Evolutionary conservation across 2,888 invertebrate genomes (phyloP), one percentile per base, ranked within the genome.

Genomic region (Theristus sp.): DNA sequence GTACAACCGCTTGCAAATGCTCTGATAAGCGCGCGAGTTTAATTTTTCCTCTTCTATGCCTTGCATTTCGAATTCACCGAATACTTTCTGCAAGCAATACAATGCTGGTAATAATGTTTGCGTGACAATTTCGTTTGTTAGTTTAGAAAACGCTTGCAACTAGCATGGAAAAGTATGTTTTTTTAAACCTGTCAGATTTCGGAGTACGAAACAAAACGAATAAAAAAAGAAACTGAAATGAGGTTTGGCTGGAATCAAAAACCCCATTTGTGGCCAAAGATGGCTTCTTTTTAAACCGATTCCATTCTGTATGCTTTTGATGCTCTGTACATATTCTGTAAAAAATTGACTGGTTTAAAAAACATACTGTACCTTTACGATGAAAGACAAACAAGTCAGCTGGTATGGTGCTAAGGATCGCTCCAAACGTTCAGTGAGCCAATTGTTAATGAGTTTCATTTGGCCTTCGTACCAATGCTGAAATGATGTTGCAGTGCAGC

Each of bases 1-100:
- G 78, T 91, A 89, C 85, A 98, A 87, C 69, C 98, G 82, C 68
- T 86, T 85, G 62, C 86, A 84, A 68, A 96, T 46, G 63, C 84
- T 85, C 79, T 90, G 88, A 81, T 96, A 96, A 67, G 84, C 83
- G 80, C 93, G 93, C 64, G 89, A 89, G 79, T 93, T 91, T 62
- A 98, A 80, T 76, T 89, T 89, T 75, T 94, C 93, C 73, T 96
- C 94, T 77, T 90, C 89, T 55, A 98, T 93, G 66, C 96, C 96
- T 80, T 98, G 96, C 63, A 98, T 82, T 80, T 96, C 96, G 78
- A 96, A 98, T 79, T 98, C 96, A 57, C 91, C 89, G 80, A 93
- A 94, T 76, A 94, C 84, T 86, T 98, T 98, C 89, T 96, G 78
- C 27, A 73, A 69, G 1, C 22, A 22, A 20, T 2, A 20, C 1